Evolutionary conservation across 2,888 invertebrate species (phyloP).

Genomic region (Thysanoteuthis rhombus): DNA sequence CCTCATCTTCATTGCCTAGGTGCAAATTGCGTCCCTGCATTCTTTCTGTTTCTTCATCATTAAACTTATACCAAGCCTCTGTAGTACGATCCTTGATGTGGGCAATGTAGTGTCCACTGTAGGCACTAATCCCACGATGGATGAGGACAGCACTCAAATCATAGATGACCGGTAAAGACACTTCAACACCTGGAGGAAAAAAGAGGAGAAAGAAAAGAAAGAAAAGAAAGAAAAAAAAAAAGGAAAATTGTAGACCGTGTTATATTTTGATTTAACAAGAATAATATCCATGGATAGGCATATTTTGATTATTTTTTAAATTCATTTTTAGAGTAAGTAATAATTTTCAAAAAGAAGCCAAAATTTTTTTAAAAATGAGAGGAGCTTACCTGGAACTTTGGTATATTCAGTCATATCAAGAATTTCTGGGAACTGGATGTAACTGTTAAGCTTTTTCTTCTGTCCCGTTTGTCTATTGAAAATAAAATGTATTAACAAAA

Average conservation of each 20-base stretch:
- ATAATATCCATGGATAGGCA: too few species aligned
- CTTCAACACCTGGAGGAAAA: neutral
- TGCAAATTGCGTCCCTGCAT: slow-evolving; percentile 66
- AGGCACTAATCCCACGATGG: slow-evolving; percentile 75
- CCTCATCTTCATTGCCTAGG: slow-evolving; percentile 69
- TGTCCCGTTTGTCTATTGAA: slow-evolving; percentile 71
- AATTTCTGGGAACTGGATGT: slow-evolving; percentile 73
- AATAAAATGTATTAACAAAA: neutral
- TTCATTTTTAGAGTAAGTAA: too few species aligned
- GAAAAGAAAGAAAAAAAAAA: neutral
- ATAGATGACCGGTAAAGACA: slow-evolving; percentile 60
- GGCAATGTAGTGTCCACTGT: slow-evolving; percentile 77
- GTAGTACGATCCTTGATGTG: slow-evolving; percentile 71
- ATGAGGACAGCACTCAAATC: slow-evolving; percentile 76
- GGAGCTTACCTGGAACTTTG: slow-evolving; percentile 42
- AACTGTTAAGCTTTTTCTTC: slow-evolving; percentile 74
- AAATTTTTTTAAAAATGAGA: neutral
- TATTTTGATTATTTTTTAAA: too few species aligned
- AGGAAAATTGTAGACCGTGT: neutral
- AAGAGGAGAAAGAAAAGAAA: neutral
- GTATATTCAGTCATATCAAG: slow-evolving; percentile 73
- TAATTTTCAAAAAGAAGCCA: too few species aligned
- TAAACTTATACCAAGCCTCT: slow-evolving; percentile 76
- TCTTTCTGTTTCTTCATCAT: slow-evolving; percentile 72
- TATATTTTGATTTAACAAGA: too few species aligned